A percentile compares a stretch with the other conserved stretches of the same genome.
phyloP scores from a whole-genome alignment of 2,888 invertebrate species.

The Dichetophora obliterata region DNA sequence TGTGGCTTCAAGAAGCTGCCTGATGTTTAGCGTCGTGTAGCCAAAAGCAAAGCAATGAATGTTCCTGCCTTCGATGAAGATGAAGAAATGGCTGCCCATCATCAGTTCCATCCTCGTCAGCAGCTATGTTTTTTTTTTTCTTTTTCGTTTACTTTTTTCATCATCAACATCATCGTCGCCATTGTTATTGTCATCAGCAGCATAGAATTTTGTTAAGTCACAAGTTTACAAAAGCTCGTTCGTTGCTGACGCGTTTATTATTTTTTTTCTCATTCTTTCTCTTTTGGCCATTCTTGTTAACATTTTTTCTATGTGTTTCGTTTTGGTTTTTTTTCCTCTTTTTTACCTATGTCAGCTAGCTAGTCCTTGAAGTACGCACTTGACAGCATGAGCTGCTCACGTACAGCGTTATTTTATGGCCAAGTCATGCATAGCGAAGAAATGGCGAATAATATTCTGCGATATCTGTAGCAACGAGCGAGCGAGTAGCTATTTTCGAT shows the following conservation, averaged over 20 bases:
- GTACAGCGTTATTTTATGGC: not conserved
- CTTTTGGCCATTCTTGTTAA: conserved; percentile 1
- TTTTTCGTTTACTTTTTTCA: conserved; percentile 27
- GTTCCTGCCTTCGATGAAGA: not conserved
- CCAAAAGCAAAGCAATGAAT: not conserved
- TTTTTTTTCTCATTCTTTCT: conserved; percentile 27
- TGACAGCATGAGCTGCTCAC: conserved; percentile 22
- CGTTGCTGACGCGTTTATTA: not conserved
- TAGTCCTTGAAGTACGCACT: conserved; percentile 3
- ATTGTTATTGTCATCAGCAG: conserved; percentile 38
- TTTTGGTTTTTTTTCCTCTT: not conserved
- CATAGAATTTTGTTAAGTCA: conserved; percentile 24
- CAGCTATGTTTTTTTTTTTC: not conserved
- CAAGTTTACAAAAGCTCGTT: conserved; percentile 38
- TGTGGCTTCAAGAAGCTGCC: not conserved
- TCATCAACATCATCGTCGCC: conserved; percentile 38
- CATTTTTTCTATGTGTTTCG: not conserved
- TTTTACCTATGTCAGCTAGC: not conserved
- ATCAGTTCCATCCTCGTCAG: not conserved
- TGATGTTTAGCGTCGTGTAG: not conserved
- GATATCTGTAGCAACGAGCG: not conserved
- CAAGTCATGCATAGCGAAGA: not conserved
- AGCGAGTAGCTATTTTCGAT: not conserved
- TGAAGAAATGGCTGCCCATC: not conserved
- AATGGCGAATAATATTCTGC: not conserved